These are phyloP conservation scores for Chascanopsetta lugubris DNA, from an alignment of 2,113 vertebrate species.

Conservation along the genomic window DNA sequence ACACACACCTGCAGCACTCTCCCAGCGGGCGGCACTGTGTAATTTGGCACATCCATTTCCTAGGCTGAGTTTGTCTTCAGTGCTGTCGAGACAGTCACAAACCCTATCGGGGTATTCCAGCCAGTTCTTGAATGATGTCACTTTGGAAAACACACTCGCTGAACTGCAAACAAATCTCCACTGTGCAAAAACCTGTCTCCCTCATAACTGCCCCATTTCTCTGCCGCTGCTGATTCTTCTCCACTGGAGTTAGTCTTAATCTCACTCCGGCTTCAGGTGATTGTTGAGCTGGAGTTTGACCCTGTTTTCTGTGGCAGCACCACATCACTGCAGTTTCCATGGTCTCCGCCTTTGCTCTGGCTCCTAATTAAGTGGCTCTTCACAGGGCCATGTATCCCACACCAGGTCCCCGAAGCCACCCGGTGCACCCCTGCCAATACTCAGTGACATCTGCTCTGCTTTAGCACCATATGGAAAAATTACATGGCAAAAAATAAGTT, in stretches of 20 bases:
- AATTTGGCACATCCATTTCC: conserved; percentile 78
- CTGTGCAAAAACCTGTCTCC: conserved; percentile 24
- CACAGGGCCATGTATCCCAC: conserved; percentile 38
- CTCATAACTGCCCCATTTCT: conserved; percentile 34
- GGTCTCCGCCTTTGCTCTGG: conserved; percentile 32
- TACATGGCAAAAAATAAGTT: conserved; percentile 63
- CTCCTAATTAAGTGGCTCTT: conserved; percentile 57
- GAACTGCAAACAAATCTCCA: conserved; percentile 60
- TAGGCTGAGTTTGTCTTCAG: conserved; percentile 60
- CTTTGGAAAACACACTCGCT: conserved; percentile 52
- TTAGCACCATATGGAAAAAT: conserved; percentile 65
- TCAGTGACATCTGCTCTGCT: conserved; percentile 66
- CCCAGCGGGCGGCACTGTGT: conserved; percentile 70
- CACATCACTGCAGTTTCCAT: conserved; percentile 24
- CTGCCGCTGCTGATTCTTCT: conserved; percentile 17
- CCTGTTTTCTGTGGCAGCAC: conserved; percentile 31
- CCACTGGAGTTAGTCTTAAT: conserved; percentile 42
- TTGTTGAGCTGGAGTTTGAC: conserved; percentile 42
- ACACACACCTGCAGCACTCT: conserved; percentile 62
- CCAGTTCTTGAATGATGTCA: conserved; percentile 64
- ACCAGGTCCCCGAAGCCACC: conserved; percentile 42
- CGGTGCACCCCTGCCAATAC: conserved; percentile 53
- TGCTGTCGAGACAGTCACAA: conserved; percentile 64
- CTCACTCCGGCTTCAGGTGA: conserved; percentile 36
- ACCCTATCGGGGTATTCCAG: conserved; percentile 59